Conservation (phyloP, 2,797 vertebrate genomes). For the Tympanoctomys barrerae region DNA sequence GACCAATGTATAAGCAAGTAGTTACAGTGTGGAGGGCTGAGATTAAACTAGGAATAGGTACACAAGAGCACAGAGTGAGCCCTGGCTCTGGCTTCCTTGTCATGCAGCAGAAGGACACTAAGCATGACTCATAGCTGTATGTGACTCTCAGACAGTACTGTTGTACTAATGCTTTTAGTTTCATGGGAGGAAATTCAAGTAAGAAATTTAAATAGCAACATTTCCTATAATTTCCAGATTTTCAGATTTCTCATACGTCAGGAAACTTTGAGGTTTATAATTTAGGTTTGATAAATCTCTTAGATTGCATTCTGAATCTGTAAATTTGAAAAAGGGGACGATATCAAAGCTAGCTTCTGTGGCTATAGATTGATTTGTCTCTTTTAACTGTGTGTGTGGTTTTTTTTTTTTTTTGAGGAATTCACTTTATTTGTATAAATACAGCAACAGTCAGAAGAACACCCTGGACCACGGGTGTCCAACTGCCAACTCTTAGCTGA, state of each 20-base stretch:
- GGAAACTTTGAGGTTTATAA: not conserved
- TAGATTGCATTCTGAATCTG: not conserved
- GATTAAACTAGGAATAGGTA: not conserved
- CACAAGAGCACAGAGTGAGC: fast-evolving
- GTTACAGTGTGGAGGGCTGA: not conserved
- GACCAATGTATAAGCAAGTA: not conserved
- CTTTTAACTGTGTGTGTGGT: not conserved
- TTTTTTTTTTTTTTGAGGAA: not conserved
- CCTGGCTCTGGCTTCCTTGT: not conserved
- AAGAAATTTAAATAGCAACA: not conserved
- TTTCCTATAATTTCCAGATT: not conserved
- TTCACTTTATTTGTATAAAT: not conserved
- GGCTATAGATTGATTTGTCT: not conserved
- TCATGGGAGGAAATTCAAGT: not conserved
- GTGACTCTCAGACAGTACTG: not conserved
- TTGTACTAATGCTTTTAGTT: not conserved
- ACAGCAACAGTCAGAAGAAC: not conserved
- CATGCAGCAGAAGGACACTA: fast-evolving
- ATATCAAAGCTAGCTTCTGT: not conserved
- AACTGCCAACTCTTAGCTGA: not conserved
- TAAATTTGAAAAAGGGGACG: constrained; percentile 18
- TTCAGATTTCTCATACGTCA: constrained; percentile 14
- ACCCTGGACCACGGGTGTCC: not conserved
- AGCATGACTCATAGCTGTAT: too few relatives aligned
- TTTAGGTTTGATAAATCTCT: not conserved